Conservation (phyloP, 2,888 invertebrate species). For the Rosalia funebris region DNA sequence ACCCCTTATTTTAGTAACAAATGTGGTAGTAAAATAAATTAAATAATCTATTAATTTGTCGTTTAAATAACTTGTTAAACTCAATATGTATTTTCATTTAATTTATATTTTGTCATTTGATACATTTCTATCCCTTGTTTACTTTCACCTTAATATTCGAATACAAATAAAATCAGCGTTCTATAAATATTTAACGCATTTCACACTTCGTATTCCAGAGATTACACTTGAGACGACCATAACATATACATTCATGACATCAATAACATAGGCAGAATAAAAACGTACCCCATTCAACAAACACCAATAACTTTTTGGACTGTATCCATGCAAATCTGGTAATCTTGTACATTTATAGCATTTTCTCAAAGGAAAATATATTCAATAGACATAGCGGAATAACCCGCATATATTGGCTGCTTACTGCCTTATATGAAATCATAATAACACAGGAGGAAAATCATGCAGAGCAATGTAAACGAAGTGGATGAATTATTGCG, state of each 20-base stretch:
- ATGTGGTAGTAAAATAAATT: no score
- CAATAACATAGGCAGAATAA: conserved; percentile 33
- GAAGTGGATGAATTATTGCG: neutral
- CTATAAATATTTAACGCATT: neutral
- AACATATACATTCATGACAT: conserved; percentile 30
- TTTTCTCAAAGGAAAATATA: conserved; percentile 31
- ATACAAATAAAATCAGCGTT: no score
- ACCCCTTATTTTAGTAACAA: no score
- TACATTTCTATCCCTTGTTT: no score
- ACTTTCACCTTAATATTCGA: no score
- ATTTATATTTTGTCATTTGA: no score
- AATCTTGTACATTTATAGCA: conserved; percentile 33
- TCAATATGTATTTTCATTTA: no score
- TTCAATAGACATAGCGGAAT: conserved; percentile 32
- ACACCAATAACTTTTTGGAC: conserved; percentile 35
- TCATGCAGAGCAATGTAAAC: neutral
- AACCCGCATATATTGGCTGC: conserved; percentile 30
- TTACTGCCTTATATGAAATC: conserved; percentile 23
- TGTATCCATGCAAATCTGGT: conserved; percentile 38
- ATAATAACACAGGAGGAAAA: conserved; percentile 12
- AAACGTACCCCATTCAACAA: conserved; percentile 27
- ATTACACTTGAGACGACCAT: conserved; percentile 1
- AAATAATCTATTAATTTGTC: no score
- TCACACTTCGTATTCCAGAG: neutral
- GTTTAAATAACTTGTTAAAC: no score